Conservation (phyloP, 2,797 vertebrate species). For the Gallinago stenura region DNA sequence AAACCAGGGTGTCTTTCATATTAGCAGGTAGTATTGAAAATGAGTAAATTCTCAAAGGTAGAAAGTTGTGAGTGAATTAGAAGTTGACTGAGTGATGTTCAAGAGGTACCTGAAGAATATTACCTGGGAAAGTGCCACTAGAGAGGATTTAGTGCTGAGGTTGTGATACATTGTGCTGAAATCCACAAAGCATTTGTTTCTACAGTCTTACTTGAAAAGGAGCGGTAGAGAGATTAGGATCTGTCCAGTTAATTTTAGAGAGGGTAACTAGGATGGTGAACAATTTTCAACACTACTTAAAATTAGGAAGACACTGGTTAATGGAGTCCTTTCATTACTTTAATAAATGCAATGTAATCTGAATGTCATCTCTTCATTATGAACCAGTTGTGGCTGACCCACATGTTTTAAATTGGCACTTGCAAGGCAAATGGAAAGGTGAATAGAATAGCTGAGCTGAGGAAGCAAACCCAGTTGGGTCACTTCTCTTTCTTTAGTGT, state of each 20-base stretch:
- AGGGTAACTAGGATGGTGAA: background rate
- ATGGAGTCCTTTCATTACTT: background rate
- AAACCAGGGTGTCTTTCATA: background rate
- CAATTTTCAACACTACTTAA: background rate
- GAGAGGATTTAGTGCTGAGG: background rate
- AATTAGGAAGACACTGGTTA: background rate
- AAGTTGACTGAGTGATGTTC: background rate
- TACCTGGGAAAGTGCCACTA: background rate
- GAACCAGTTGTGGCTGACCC: background rate
- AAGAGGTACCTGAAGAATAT: background rate
- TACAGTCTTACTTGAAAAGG: background rate
- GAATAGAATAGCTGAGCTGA: slow-evolving; percentile 1
- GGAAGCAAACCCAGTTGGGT: slow-evolving; percentile 22
- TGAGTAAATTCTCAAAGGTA: background rate
- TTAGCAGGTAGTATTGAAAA: background rate
- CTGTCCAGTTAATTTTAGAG: background rate
- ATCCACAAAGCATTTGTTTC: background rate
- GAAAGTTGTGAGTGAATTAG: background rate
- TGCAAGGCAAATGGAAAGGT: background rate
- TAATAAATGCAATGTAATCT: background rate
- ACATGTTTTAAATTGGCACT: slow-evolving; percentile 13
- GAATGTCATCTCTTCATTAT: background rate
- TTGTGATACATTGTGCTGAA: background rate
- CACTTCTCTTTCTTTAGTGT: slow-evolving; percentile 14
- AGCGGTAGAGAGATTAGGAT: background rate